Conservation (phyloP, 2,888 invertebrate genomes). For the Polydrusus cervinus region DNA sequence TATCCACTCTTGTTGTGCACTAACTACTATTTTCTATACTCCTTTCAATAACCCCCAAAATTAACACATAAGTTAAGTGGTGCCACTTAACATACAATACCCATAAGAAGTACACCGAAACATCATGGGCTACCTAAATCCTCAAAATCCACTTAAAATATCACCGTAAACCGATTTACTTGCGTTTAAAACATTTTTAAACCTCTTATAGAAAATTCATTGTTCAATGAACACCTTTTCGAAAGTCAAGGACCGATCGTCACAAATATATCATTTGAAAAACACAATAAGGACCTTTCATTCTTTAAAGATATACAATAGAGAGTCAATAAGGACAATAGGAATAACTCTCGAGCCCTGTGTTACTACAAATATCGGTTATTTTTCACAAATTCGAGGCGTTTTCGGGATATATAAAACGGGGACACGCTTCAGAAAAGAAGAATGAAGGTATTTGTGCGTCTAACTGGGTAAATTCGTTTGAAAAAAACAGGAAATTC, state of each 20-base stretch:
- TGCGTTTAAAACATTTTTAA: slow-evolving; percentile 46
- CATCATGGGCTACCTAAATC: neutral
- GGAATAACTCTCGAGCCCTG: slow-evolving; percentile 13
- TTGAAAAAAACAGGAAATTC: no score
- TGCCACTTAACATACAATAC: slow-evolving; percentile 2
- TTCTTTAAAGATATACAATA: neutral
- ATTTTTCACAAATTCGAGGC: slow-evolving; percentile 24
- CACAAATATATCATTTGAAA: slow-evolving; percentile 48
- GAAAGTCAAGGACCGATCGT: slow-evolving; percentile 48
- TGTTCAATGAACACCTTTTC: slow-evolving; percentile 48
- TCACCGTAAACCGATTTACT: slow-evolving; percentile 41
- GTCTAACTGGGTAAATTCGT: neutral
- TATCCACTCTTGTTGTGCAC: no score
- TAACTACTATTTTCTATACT: no score
- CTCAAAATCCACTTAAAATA: slow-evolving; percentile 39
- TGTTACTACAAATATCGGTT: slow-evolving; percentile 31
- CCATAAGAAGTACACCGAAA: neutral
- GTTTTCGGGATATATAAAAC: no score
- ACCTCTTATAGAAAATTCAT: slow-evolving; percentile 23
- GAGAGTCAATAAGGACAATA: neutral
- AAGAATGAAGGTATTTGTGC: slow-evolving; percentile 14
- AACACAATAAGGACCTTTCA: slow-evolving; percentile 42
- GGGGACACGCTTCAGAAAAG: slow-evolving; percentile 1
- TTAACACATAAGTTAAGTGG: neutral
- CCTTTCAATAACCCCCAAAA: neutral